Evolutionary conservation across 2,888 invertebrate species (phyloP).

Genomic region (Eupithecia pulchellata): DNA sequence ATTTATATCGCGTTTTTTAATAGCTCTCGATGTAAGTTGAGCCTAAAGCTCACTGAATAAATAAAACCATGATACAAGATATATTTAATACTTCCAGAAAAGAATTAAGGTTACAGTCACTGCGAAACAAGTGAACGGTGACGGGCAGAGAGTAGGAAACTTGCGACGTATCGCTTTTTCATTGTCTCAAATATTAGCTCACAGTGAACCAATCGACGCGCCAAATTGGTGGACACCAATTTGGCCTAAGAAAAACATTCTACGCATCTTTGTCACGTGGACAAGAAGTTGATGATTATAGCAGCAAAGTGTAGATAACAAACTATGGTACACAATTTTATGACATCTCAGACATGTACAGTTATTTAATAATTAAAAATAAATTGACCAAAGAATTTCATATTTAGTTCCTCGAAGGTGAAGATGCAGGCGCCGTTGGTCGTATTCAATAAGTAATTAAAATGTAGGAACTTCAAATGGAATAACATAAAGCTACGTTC

Average conservation of each 20-base stretch:
- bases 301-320: neutral
- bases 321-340: slow-evolving; percentile 41
- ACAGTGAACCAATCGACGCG: too few species aligned
- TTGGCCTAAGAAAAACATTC: too few species aligned
- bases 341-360: slow-evolving; percentile 4
- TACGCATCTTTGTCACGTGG: too few species aligned
- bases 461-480: slow-evolving; percentile 62
- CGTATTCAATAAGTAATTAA: slow-evolving; percentile 57
- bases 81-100: neutral
- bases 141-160: too few species aligned
- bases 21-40: neutral
- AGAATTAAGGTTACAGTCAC: neutral
- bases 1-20: slow-evolving; percentile 10
- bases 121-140: too few species aligned
- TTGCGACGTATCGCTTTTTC: too few species aligned
- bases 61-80: neutral
- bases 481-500: slow-evolving; percentile 69
- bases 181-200: too few species aligned
- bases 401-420: slow-evolving; percentile 37
- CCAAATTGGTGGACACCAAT: too few species aligned
- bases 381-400: slow-evolving; percentile 46
- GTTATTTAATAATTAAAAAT: slow-evolving; percentile 21
- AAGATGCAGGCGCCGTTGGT: slow-evolving; percentile 47
- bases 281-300: too few species aligned
- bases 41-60: neutral